phyloP scores from a whole-genome alignment of 2,888 invertebrate species.

The Pteria penguin region DNA sequence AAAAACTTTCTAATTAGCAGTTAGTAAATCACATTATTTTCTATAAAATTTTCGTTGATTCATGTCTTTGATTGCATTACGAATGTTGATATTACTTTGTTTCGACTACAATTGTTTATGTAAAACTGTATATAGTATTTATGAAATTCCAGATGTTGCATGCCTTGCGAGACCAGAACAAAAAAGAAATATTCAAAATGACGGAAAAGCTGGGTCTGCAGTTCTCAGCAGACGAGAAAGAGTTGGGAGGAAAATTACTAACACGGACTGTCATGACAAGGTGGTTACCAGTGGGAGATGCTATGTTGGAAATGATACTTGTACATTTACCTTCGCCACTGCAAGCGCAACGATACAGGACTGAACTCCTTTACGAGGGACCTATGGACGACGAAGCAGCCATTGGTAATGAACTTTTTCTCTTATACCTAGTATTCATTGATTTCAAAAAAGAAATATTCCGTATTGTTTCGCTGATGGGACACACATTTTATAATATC shows the following conservation, averaged over 20 bases:
- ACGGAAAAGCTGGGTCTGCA: constrained; percentile 94
- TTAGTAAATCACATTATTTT: too few relatives aligned
- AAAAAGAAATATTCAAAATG: constrained; percentile 88
- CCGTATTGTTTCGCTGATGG: too few relatives aligned
- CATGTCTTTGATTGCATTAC: too few relatives aligned
- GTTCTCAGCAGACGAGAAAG: constrained; percentile 95
- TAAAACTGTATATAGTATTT: too few relatives aligned
- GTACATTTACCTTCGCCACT: constrained; percentile 99
- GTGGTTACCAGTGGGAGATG: constrained; percentile 99
- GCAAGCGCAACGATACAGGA: constrained; percentile 98
- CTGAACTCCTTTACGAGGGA: constrained; percentile 99
- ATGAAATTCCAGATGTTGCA: constrained; percentile 58
- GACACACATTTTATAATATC: too few relatives aligned
- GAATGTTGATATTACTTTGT: too few relatives aligned
- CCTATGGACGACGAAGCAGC: constrained; percentile 98
- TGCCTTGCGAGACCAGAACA: constrained; percentile 53
- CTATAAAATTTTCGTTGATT: too few relatives aligned
- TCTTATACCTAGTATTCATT: too few relatives aligned
- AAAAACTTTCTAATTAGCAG: too few relatives aligned
- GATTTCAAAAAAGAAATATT: too few relatives aligned
- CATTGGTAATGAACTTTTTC: constrained; percentile 83
- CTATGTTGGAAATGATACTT: constrained; percentile 99
- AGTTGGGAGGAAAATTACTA: constrained; percentile 97
- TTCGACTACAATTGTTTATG: too few relatives aligned
- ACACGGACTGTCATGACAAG: constrained; percentile 98